Percentiles rank a stretch among this genome's conserved stretches.
These are phyloP conservation scores for Trididemnum nubilum DNA, from an alignment of 23 tunicate genomes.

Conservation along the genomic window DNA sequence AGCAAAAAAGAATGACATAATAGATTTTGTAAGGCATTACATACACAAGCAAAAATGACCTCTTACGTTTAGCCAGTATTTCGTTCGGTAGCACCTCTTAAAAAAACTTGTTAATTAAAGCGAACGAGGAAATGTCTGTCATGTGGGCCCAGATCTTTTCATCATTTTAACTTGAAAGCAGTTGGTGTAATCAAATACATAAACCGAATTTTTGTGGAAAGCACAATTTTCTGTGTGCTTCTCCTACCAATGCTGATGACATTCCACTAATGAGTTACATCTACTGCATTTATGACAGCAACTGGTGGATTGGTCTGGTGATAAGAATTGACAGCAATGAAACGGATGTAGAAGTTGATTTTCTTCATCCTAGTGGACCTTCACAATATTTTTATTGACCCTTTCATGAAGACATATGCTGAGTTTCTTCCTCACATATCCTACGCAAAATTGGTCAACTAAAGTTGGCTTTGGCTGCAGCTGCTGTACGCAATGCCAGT, in stretches of 20 bases:
- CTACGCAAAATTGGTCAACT: constrained; percentile 17
- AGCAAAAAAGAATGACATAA: too few species aligned
- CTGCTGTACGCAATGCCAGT: constrained; percentile 18
- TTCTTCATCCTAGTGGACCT: constrained; percentile 27
- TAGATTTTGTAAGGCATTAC: too few species aligned
- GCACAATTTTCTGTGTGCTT: constrained; percentile 2
- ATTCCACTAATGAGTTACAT: constrained; percentile 3
- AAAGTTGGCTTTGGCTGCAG: constrained; percentile 23
- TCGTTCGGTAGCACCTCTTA: too few species aligned
- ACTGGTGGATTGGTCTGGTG: constrained; percentile 17
- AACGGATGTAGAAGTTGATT: neutral
- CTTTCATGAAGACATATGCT: constrained; percentile 4
- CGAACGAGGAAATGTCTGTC: too few species aligned
- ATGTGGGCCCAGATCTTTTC: constrained; percentile 11
- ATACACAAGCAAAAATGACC: too few species aligned
- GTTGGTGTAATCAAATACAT: constrained; percentile 10
- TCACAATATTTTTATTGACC: constrained; percentile 15
- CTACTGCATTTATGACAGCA: neutral
- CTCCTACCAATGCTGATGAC: neutral
- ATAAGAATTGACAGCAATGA: neutral
- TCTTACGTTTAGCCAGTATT: too few species aligned
- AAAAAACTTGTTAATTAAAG: too few species aligned
- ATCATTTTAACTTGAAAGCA: constrained; percentile 12
- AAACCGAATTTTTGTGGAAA: neutral
- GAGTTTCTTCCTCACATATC: constrained; percentile 2